These are phyloP conservation scores for Palloptera scutellata DNA, from an alignment of 2,888 invertebrate genomes.

Conservation along the genomic window DNA sequence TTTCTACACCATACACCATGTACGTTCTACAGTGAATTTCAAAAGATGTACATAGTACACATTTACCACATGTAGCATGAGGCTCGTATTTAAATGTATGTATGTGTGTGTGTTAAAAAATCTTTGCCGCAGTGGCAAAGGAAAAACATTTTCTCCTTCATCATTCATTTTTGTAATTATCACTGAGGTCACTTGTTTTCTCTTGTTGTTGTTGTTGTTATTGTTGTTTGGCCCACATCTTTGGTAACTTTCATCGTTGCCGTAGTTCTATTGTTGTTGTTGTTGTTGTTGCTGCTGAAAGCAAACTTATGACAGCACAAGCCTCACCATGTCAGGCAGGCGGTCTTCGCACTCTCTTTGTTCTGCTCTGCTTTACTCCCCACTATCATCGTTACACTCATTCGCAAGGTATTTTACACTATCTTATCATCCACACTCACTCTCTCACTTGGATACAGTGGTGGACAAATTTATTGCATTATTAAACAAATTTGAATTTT, in stretches of 20 bases:
- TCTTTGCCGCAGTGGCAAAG: neutral
- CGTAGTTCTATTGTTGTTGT: neutral
- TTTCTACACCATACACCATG: neutral
- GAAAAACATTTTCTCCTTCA: neutral
- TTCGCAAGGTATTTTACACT: no score
- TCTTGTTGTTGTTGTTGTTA: neutral
- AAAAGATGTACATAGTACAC: neutral
- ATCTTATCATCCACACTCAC: no score
- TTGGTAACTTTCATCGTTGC: no score
- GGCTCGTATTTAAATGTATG: neutral
- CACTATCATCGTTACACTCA: no score
- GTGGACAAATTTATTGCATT: no score
- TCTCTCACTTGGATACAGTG: no score
- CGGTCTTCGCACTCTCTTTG: no score
- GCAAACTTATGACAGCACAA: slow-evolving; percentile 1
- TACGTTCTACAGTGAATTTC: neutral
- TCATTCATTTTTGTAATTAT: slow-evolving; percentile 1
- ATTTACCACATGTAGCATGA: neutral
- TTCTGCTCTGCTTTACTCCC: no score
- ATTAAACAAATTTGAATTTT: no score
- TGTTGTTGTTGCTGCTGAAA: neutral
- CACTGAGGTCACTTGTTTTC: neutral
- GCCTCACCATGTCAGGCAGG: no score
- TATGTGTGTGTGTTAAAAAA: neutral
- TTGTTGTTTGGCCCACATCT: neutral